phyloP scores from a whole-genome alignment of 2,888 invertebrate species.

The Oxycera nigricornis region DNA sequence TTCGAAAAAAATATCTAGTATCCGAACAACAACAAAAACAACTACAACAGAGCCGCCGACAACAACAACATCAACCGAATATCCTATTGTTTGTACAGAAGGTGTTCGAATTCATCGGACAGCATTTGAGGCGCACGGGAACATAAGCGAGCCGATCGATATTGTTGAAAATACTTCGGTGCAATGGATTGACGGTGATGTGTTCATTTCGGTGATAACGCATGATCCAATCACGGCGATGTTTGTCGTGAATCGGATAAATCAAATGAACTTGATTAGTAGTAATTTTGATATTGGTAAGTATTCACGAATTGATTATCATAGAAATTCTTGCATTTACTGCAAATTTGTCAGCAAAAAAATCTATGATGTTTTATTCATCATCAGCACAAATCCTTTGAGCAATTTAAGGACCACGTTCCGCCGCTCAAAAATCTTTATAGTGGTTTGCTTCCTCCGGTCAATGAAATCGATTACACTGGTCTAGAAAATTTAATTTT shows the following conservation, averaged over 20 bases:
- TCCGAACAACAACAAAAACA: constrained; percentile 40
- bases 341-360: no score
- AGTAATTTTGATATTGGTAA: constrained; percentile 60
- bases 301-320: no score
- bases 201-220: constrained; percentile 58
- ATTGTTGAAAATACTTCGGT: constrained; percentile 52
- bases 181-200: constrained; percentile 58
- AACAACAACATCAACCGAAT: constrained; percentile 41
- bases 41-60: constrained; percentile 43
- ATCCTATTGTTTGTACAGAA: constrained; percentile 57
- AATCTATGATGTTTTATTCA: no score
- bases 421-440: no score
- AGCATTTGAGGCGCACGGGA: not conserved
- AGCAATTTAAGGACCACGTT: no score
- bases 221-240: constrained; percentile 57
- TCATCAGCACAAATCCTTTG: no score
- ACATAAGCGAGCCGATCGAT: not conserved
- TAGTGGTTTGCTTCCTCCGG: no score
- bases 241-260: constrained; percentile 60
- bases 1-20: constrained; percentile 27
- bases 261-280: constrained; percentile 57
- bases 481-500: no score
- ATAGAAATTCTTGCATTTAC: no score
- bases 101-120: constrained; percentile 52
- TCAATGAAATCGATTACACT: no score